These are phyloP conservation scores for Microchrysa polita DNA, from an alignment of 2,888 invertebrate genomes.

Conservation along the genomic window DNA sequence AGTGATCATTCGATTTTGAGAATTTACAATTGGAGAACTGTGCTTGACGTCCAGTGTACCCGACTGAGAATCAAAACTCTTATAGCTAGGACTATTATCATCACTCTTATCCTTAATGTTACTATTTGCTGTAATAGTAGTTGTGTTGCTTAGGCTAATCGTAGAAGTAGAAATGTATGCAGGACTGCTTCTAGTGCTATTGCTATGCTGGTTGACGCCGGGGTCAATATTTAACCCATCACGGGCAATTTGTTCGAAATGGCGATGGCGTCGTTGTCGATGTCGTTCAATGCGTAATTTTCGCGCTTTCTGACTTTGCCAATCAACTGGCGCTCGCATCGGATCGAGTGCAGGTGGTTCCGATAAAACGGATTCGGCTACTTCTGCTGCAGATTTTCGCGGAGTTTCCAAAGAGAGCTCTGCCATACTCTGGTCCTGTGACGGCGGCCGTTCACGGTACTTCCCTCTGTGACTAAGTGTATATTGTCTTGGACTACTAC, in stretches of 20 bases:
- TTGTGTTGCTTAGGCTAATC: no score
- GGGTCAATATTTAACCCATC: background rate
- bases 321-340: conserved; percentile 1
- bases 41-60: background rate
- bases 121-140: conserved; percentile 4
- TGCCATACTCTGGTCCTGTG: background rate
- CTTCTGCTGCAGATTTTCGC: conserved; percentile 7
- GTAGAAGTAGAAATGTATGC: conserved; percentile 7
- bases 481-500: conserved; percentile 54
- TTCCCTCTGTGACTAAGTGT: background rate
- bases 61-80: conserved; percentile 19
- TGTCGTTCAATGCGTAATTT: conserved; percentile 38
- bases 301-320: conserved; percentile 29
- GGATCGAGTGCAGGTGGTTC: conserved; percentile 26
- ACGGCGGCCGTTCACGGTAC: background rate
- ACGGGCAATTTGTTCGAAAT: conserved; percentile 8
- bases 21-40: background rate
- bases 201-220: conserved; percentile 2
- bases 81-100: conserved; percentile 29
- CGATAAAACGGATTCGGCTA: conserved; percentile 5
- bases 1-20: conserved; percentile 20
- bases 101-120: conserved; percentile 26
- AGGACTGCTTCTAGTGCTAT: background rate
- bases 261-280: conserved; percentile 33
- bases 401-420: conserved; percentile 12